Evolutionary conservation across 2,113 vertebrate species (phyloP).

Genomic region (Leptocoma aspasia): DNA sequence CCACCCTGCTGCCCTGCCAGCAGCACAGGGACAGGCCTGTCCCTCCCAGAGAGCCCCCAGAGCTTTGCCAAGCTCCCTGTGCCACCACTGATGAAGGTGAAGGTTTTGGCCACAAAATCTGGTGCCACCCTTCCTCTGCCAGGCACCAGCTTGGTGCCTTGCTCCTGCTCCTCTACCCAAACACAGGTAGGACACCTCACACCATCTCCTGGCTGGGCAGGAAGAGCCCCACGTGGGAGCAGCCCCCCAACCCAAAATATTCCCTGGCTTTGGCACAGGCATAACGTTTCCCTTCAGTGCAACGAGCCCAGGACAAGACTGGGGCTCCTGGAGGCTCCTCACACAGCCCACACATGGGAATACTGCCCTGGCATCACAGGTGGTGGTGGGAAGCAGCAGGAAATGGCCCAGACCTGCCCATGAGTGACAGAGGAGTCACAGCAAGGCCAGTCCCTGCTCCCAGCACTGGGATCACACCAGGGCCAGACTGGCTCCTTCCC

Average conservation of each 20-base stretch:
- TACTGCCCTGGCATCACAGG: neutral
- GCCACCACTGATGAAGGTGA: fast-evolving
- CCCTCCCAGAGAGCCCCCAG: neutral
- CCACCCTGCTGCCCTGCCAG: neutral
- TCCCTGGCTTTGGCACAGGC: neutral
- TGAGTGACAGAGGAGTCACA: neutral
- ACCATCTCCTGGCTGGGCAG: fast-evolving
- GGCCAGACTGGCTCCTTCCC: neutral
- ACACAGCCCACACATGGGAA: neutral
- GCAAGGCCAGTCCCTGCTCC: neutral
- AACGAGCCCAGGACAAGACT: fast-evolving
- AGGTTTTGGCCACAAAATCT: neutral
- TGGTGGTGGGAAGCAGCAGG: neutral
- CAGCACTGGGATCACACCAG: neutral
- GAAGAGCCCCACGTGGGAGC: neutral
- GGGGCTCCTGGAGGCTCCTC: neutral
- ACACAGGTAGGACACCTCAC: fast-evolving
- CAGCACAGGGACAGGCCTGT: neutral
- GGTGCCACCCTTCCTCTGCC: neutral
- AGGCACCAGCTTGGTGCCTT: neutral
- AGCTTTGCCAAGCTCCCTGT: neutral
- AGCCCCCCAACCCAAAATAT: neutral
- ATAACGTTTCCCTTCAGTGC: neutral
- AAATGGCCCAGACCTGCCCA: neutral
- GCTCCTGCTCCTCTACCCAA: neutral